Percentiles rank a stretch among this genome's conserved stretches.
Evolutionary conservation across 1,140 invertebrate genomes (phyloP).

Genomic region (Chionoecetes opilio): DNA sequence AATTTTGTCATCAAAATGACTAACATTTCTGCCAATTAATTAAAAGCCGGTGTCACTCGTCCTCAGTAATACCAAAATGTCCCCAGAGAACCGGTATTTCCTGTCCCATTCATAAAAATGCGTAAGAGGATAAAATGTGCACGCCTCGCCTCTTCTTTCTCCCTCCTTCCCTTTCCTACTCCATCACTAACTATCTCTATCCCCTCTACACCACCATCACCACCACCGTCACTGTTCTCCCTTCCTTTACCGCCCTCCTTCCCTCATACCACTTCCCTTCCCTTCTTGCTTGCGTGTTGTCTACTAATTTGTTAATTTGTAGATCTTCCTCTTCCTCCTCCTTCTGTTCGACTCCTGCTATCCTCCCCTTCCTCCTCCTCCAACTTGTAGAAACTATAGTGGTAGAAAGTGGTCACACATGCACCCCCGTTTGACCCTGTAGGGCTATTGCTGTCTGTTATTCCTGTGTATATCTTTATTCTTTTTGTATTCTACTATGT

Average conservation of each 20-base stretch:
- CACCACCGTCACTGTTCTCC: neutral
- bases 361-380: conserved; percentile 1
- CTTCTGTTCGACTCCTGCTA: too few species aligned
- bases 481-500: too few species aligned
- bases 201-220: neutral
- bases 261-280: too few species aligned
- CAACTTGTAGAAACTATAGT: too few species aligned
- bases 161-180: neutral
- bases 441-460: too few species aligned
- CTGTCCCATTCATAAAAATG: neutral
- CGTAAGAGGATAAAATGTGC: neutral
- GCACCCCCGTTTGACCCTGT: too few species aligned
- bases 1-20: too few species aligned
- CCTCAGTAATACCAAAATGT: neutral
- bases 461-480: too few species aligned
- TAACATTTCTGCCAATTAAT: neutral
- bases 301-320: too few species aligned
- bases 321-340: neutral
- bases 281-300: too few species aligned
- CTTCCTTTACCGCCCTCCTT: neutral
- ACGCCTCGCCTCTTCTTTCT: neutral
- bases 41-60: neutral
- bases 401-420: too few species aligned
- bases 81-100: neutral
- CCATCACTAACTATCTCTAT: neutral